Evolutionary conservation across 2,888 invertebrate species (phyloP), one percentile per base, ranked within the genome.

Genomic region (Silvanus unidentatus): DNA sequence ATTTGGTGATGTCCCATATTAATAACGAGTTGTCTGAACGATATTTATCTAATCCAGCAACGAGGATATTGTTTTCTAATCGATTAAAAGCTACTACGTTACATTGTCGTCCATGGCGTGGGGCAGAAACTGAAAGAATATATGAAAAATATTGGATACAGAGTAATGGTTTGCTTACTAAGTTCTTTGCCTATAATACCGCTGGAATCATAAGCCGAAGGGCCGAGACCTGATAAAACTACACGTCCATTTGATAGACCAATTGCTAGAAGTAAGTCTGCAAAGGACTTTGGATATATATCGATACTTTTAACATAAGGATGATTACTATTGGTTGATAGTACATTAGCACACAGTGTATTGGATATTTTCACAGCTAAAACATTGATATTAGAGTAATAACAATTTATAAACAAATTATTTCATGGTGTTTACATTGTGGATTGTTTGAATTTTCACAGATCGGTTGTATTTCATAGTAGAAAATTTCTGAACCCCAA

Each of bases 171-270:
- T 8, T 5, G 8, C 8, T 22, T 70, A 88, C 89, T 78, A 66
- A 91, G 81, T 70, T 91, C 91, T 66, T 82, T 83, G 43, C 87
- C 88, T 29, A 82, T 77, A 9, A 88, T 71, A 11, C 82, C 81
- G 35, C 80, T 69, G 1, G 81, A 76, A 63, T 88, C 88, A 66
- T 74, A 77, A 5, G 32, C 32, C 10, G 22, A 22, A 5, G 86
- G 82, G 34, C 85, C 85, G 60, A 91, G 84, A 8, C 86, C 84
- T 16, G 87, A 84, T 4, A 96, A 75, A 0, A 84, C 77, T 30
- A 96, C 84, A 73, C 86, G 84, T n/a, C 96, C 95, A 74, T 86
- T 93, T 1, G 87, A 83, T 63, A 92, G 82, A 1, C 95, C 96
- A 5, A 94, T 79, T 1, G 95, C 95, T 30, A 96, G 72, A 36